Evolutionary conservation across 2,113 vertebrate species (phyloP).

Genomic region (Tringa solitaria): DNA sequence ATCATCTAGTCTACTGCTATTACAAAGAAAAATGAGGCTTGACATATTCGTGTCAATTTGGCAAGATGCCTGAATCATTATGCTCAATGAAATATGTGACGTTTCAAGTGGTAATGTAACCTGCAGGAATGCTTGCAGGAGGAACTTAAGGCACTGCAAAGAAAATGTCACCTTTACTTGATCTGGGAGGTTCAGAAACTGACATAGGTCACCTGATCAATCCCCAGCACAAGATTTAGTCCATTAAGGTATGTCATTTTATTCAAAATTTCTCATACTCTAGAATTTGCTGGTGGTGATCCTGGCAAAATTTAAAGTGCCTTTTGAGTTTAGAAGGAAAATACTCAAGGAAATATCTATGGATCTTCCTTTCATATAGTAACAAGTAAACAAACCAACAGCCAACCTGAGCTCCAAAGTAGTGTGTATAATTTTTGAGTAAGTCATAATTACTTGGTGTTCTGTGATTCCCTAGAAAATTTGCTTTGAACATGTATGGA

Average conservation of each 20-base stretch:
- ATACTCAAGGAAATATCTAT: neutral
- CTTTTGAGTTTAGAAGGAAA: neutral
- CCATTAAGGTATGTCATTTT: neutral
- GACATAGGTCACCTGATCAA: neutral
- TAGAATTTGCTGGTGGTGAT: neutral
- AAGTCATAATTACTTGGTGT: neutral
- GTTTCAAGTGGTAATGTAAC: conserved; percentile 12
- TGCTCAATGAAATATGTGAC: conserved; percentile 34
- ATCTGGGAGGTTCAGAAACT: neutral
- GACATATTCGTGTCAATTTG: conserved; percentile 51
- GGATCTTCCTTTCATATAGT: neutral
- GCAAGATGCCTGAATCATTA: conserved; percentile 32
- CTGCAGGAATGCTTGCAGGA: neutral
- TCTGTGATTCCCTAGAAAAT: neutral
- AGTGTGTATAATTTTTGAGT: neutral
- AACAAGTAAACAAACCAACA: neutral
- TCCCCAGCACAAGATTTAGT: neutral
- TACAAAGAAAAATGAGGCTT: conserved; percentile 52
- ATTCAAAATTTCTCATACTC: fast-evolving
- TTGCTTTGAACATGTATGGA: neutral
- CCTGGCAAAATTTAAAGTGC: neutral
- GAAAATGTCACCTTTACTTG: neutral
- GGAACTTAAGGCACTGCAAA: neutral
- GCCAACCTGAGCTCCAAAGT: neutral
- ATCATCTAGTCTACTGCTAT: conserved; percentile 37